Conservation (phyloP, 30 jellyfish, hydroid and myxozoan species). For the Morbakka virulenta region DNA sequence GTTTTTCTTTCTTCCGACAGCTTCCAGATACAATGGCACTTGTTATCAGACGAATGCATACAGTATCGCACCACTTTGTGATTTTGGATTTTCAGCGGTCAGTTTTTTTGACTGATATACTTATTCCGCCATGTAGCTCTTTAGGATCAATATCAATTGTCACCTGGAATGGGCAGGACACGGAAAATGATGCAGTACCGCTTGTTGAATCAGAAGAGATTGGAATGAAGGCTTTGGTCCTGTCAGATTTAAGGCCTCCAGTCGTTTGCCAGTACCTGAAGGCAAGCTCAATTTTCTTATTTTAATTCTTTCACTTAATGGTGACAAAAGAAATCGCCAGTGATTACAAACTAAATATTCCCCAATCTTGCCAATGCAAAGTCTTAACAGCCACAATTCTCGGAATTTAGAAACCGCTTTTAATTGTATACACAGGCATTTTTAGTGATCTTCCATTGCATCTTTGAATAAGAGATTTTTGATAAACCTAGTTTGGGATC, state of each 20-base stretch:
- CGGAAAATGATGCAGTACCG: slow-evolving; percentile 58
- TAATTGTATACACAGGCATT: no score
- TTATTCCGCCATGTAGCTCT: slow-evolving; percentile 77
- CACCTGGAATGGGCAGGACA: slow-evolving; percentile 66
- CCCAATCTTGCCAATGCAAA: no score
- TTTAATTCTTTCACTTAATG: no score
- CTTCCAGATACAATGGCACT: slow-evolving; percentile 64
- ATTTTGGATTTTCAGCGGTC: slow-evolving; percentile 68
- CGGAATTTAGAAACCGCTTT: no score
- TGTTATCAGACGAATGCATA: slow-evolving; percentile 89
- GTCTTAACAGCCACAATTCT: no score
- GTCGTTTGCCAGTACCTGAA: slow-evolving; percentile 55
- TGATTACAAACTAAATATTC: no score
- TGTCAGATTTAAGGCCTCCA: slow-evolving; percentile 59
- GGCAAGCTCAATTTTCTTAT: slow-evolving; percentile 17
- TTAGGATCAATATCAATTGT: slow-evolving; percentile 55
- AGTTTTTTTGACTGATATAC: slow-evolving; percentile 63
- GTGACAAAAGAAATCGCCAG: no score
- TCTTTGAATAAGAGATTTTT: no score
- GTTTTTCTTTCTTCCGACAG: no score
- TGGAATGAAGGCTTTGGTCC: slow-evolving; percentile 53
- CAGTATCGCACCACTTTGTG: slow-evolving; percentile 77
- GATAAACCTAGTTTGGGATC: no score
- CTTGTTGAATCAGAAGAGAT: slow-evolving; percentile 63
- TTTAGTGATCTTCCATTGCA: no score